phyloP scores from a whole-genome alignment of 2,888 invertebrate species.

The Lamellibrachia columna region DNA sequence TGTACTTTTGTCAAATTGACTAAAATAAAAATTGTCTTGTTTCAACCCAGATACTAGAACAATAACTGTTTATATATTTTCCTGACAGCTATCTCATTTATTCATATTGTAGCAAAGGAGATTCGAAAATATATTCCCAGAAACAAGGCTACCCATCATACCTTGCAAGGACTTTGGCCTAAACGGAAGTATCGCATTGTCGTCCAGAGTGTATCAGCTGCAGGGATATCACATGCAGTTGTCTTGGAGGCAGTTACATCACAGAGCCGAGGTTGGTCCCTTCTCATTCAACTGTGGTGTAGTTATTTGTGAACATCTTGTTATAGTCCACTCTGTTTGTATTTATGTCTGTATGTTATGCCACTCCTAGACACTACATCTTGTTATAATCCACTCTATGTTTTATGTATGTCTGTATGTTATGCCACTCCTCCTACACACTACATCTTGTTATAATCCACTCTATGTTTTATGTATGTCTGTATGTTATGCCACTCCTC shows the following conservation, averaged over 20 bases:
- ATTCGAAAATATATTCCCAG: not conserved
- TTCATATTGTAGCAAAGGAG: not conserved
- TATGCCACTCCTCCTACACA: no score
- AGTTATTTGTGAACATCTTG: not conserved
- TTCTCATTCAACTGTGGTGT: not conserved
- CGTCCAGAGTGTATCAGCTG: not conserved
- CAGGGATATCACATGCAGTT: not conserved
- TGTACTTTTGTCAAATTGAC: not conserved
- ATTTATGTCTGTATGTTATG: no score
- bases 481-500: no score
- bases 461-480: no score
- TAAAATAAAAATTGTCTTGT: not conserved
- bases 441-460: no score
- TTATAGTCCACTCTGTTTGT: not conserved
- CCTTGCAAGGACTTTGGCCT: not conserved
- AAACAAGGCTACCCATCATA: not conserved
- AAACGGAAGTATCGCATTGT: not conserved
- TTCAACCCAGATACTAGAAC: not conserved
- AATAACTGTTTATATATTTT: no score
- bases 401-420: no score
- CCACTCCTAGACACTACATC: no score
- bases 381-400: no score
- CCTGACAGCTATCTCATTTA: not conserved
- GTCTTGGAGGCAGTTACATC: not conserved
- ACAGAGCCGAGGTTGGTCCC: not conserved